Evolutionary conservation across 2,888 invertebrate genomes (phyloP), one percentile per base, ranked within the genome.

Genomic region (Cosmia pyralina): DNA sequence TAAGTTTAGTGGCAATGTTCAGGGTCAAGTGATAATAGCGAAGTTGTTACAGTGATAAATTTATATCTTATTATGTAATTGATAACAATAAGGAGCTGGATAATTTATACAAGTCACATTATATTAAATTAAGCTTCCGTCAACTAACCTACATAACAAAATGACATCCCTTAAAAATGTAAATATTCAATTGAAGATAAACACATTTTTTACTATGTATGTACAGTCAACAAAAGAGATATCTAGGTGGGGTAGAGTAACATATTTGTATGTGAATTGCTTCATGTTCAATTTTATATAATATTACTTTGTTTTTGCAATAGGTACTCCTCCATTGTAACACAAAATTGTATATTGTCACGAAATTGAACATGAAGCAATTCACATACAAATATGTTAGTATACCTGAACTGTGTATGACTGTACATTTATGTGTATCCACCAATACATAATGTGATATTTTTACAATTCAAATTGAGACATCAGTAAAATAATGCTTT

Each of bases 21-120:
- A 79, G 78, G 74, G 83, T 74, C 79, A 82, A 78, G 53, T 81
- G 83, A 82, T 84, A 82, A 79, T 72, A 80, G 69, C 68, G 66
- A 69, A 75, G 68, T 72, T 72, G 52, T 75, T 71, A 83, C 59
- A 78, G 53, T 71, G 73, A 75, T 82, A 80, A 81, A 68, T 75
- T 50, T 72, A 52, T 79, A 79, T 77, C 71, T 69, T 77, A 62
- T 44, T 64, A 73, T 74, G 50, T 79, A 77, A 67, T 60, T 72
- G 81, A 83, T 85, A 85, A 77, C 72, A 83, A 70, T 67, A 72
- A 48, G 72, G 63, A 83, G 65, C 59, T 72, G 67, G 57, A 64
- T 76, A 55, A 71, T 77, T 72, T 63, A 52, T 71, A 83, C 55
- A 74, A 28, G 62, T 58, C 52, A 69, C 60, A 52, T 59, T 58